Percentiles rank a stretch among this genome's conserved stretches.
Conservation (phyloP, 2,113 vertebrate genomes). For the Neotoma lepida region DNA sequence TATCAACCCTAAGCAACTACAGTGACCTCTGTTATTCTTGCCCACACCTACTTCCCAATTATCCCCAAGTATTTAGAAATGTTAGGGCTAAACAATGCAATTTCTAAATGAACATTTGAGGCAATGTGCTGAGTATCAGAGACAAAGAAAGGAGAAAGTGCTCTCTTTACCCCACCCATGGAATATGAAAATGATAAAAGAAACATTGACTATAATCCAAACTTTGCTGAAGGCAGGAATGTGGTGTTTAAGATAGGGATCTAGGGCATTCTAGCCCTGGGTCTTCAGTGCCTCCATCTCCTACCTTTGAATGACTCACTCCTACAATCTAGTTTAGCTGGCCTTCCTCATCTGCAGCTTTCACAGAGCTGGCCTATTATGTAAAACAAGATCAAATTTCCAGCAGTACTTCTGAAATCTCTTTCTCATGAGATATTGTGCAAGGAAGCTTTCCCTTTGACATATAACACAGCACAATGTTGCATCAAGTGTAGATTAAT, state of each 20-base stretch:
- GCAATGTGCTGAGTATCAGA: not conserved
- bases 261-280: not conserved
- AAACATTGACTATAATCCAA: not conserved
- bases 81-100: slow-evolving; percentile 5
- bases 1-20: not conserved
- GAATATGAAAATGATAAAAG: not conserved
- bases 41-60: not conserved
- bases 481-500: not conserved
- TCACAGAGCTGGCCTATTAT: not conserved
- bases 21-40: not conserved
- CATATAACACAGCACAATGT: not conserved
- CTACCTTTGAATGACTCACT: not conserved
- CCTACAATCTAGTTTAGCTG: not conserved
- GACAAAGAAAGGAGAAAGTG: not conserved
- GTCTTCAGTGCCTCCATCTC: not conserved
- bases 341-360: not conserved
- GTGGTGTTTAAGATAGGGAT: not conserved
- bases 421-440: slow-evolving; percentile 40
- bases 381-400: slow-evolving; percentile 7
- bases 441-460: slow-evolving; percentile 32
- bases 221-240: not conserved
- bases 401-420: not conserved
- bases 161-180: not conserved
- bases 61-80: not conserved
- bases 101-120: not conserved